Evolutionary conservation across 1,140 invertebrate genomes (phyloP).

Genomic region (Panulirus ornatus): DNA sequence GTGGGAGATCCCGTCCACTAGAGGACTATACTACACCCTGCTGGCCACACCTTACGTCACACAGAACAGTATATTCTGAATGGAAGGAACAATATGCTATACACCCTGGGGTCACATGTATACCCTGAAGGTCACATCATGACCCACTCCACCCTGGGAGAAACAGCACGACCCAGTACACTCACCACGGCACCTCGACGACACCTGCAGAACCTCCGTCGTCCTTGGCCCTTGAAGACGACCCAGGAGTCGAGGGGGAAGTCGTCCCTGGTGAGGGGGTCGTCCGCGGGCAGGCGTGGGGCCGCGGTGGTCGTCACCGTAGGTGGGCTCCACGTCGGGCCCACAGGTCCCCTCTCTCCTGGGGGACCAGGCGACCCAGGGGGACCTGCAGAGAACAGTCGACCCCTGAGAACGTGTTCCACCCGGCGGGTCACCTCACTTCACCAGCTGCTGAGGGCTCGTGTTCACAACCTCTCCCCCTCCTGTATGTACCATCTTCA

Average conservation of each 20-base stretch:
- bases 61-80: not conserved
- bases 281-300: conserved; percentile 10
- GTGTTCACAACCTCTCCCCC: too few species aligned
- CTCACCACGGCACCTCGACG: conserved; percentile 74
- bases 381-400: conserved; percentile 53
- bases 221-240: conserved; percentile 39
- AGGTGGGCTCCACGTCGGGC: conserved; percentile 1
- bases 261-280: conserved; percentile 63
- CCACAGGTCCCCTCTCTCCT: conserved; percentile 20
- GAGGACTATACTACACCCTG: too few species aligned
- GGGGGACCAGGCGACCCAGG: conserved; percentile 53
- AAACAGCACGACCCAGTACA: not conserved
- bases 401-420: conserved; percentile 40
- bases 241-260: conserved; percentile 73
- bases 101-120: not conserved
- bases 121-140: not conserved
- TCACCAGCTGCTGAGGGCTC: too few species aligned
- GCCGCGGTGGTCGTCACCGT: conserved; percentile 20
- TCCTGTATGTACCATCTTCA: too few species aligned
- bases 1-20: too few species aligned
- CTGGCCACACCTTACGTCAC: not conserved
- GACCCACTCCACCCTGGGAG: not conserved
- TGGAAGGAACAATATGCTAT: not conserved
- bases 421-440: conserved; percentile 9
- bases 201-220: conserved; percentile 75